Base-by-base conservation (phyloP, 2,113 vertebrate species). In the Paraplagusia blochii region DNA sequence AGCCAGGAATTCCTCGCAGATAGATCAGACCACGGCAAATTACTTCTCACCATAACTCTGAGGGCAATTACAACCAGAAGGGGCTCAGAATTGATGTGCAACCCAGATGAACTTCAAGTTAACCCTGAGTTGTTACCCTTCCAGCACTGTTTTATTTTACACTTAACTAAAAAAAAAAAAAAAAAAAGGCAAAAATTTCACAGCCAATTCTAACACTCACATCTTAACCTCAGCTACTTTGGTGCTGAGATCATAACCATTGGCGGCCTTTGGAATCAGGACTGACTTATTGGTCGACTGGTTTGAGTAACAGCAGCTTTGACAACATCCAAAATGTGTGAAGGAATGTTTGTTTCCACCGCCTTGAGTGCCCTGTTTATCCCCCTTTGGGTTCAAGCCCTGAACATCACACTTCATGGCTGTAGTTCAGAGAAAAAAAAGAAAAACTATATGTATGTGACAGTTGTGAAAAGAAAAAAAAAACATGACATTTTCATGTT, bases 291-390 rank as follows among this genome's bases (percentile, higher is more conserved):
- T 12, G 68, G 71, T 76, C 64, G 14, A 18, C 35, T 53, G 47
- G 62, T 72, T 29, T 29, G 22, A 29, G 22, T 29, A 2, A 29
- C 22, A 71, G 70, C 65, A n/a, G 44, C 74, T 77, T 81, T 83
- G 87, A 87, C 87, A 87, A 84, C 84, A 82, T 80, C 79, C 72
- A 80, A 14, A 69, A 70, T 80, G 79, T 82, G 78, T 74, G 65
- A 63, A 77, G 76, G 84, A 86, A 83, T 83, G 85, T 82, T 85
- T 76, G 63, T 81, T 72, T 81, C 81, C 83, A 74, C 81, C 71
- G 72, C 42, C 63, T 19, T 11, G 53, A 60, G 5, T 34, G 65
- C 46, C 58, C 65, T 17, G 48, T 63, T 72, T 79, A 87, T 86
- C 78, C 69, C 44, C 47, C 50, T 66, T 76, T 84, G 74, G 76